A percentile compares a stretch with the other conserved stretches of the same genome.
Conservation (phyloP, 2,888 invertebrate genomes). For the Aphidius colemani region DNA sequence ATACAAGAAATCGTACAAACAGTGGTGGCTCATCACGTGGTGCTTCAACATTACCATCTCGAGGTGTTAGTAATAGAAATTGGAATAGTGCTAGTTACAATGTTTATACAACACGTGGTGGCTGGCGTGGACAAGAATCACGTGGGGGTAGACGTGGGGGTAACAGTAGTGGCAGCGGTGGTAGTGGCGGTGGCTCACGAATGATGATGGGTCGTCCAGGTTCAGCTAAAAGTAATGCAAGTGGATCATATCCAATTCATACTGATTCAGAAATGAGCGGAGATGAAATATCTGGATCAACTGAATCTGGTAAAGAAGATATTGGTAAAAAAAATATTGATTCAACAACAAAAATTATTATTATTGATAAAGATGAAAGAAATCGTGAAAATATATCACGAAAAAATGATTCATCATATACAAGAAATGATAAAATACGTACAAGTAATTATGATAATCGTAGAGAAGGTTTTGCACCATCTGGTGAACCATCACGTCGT, state of each 20-base stretch:
- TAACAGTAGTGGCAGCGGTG: slow-evolving; percentile 48
- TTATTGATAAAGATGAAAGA: slow-evolving; percentile 66
- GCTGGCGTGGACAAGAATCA: slow-evolving; percentile 63
- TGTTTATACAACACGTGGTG: slow-evolving; percentile 47
- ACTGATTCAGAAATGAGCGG: slow-evolving; percentile 79
- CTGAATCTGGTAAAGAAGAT: slow-evolving; percentile 65
- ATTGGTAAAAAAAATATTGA: slow-evolving; percentile 49
- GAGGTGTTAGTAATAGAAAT: slow-evolving; percentile 54
- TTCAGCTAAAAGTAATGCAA: slow-evolving; percentile 49
- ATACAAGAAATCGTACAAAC: slow-evolving; percentile 57
- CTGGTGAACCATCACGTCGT: slow-evolving; percentile 86
- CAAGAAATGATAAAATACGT: slow-evolving; percentile 26
- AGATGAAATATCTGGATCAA: slow-evolving; percentile 69
- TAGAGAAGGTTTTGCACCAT: slow-evolving; percentile 79
- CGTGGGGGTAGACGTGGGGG: slow-evolving; percentile 47
- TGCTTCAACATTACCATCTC: slow-evolving; percentile 52
- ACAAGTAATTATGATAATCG: slow-evolving; percentile 46
- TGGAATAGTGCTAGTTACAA: slow-evolving; percentile 59
- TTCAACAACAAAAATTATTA: slow-evolving; percentile 59
- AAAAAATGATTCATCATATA: slow-evolving; percentile 39
- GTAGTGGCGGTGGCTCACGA: slow-evolving; percentile 51
- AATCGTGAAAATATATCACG: slow-evolving; percentile 61
- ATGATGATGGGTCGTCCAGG: slow-evolving; percentile 53
- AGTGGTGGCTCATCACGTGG: slow-evolving; percentile 59
- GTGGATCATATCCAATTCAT: slow-evolving; percentile 62